Percentiles rank a stretch among this genome's conserved stretches.
Conservation (phyloP, 1,140 invertebrate genomes). For the Zaprionus ghesquierei region DNA sequence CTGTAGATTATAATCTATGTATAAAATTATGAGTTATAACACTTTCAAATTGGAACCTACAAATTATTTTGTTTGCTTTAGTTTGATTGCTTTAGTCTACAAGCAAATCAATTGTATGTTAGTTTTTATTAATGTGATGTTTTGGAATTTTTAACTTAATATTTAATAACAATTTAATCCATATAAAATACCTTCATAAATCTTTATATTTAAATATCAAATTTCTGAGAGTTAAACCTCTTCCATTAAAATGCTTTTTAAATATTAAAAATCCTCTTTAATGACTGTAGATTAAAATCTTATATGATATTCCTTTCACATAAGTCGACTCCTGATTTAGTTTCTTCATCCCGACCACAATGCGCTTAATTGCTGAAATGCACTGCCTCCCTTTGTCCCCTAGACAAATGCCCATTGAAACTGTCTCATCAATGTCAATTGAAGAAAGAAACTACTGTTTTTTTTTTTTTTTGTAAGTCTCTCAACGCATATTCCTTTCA, state of each 20-base stretch:
- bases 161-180: no score
- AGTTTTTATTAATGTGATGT: no score
- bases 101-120: no score
- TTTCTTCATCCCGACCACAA: neutral
- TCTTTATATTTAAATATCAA: neutral
- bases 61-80: no score
- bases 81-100: no score
- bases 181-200: no score
- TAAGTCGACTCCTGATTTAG: neutral
- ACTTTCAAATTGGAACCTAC: no score
- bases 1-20: no score
- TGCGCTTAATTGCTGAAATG: conserved; percentile 34
- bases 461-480: conserved; percentile 28
- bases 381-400: conserved; percentile 24
- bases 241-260: neutral
- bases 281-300: neutral
- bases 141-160: no score
- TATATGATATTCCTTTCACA: neutral
- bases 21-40: no score
- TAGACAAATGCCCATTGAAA: conserved; percentile 39
- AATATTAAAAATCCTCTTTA: neutral
- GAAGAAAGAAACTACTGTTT: conserved; percentile 11
- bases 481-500: conserved; percentile 40
- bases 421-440: conserved; percentile 36
- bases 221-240: neutral